phyloP scores from a whole-genome alignment of 2,888 invertebrate genomes.

The Xestia sexstrigata region DNA sequence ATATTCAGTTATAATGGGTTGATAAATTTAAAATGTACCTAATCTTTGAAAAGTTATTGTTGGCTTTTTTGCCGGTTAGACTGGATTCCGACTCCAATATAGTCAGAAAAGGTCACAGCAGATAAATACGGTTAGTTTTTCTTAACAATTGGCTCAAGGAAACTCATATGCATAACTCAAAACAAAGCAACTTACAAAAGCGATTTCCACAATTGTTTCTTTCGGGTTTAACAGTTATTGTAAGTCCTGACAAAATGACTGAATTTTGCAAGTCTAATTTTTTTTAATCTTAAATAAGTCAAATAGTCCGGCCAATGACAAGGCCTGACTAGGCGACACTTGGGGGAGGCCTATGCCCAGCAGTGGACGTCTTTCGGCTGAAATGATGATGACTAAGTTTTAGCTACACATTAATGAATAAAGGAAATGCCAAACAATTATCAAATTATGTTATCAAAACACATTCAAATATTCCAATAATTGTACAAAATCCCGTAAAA shows the following conservation, averaged over 20 bases:
- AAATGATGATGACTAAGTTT: too few relatives aligned
- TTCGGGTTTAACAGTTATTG: not conserved
- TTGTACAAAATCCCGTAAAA: conserved; percentile 25
- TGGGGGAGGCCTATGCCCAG: too few relatives aligned
- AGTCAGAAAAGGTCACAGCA: not conserved
- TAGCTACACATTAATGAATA: too few relatives aligned
- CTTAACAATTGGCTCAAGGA: not conserved
- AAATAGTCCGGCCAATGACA: not conserved
- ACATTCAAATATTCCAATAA: conserved; percentile 5
- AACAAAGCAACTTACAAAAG: not conserved
- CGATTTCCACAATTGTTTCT: not conserved
- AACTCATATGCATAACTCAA: not conserved
- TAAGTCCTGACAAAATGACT: not conserved
- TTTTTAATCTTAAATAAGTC: too few relatives aligned
- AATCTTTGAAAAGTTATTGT: not conserved
- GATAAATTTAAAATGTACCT: not conserved
- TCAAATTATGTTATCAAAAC: not conserved
- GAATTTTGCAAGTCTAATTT: not conserved
- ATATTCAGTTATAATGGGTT: conserved; percentile 4
- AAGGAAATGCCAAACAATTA: too few relatives aligned
- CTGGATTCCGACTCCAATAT: not conserved
- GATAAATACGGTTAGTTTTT: not conserved
- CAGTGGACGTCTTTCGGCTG: too few relatives aligned
- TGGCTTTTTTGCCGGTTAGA: not conserved
- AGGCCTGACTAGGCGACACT: not conserved